Percentiles rank a stretch among this genome's conserved stretches.
These are phyloP conservation scores for Alouatta palliata DNA, from an alignment of 2,113 vertebrate species.

Conservation along the genomic window DNA sequence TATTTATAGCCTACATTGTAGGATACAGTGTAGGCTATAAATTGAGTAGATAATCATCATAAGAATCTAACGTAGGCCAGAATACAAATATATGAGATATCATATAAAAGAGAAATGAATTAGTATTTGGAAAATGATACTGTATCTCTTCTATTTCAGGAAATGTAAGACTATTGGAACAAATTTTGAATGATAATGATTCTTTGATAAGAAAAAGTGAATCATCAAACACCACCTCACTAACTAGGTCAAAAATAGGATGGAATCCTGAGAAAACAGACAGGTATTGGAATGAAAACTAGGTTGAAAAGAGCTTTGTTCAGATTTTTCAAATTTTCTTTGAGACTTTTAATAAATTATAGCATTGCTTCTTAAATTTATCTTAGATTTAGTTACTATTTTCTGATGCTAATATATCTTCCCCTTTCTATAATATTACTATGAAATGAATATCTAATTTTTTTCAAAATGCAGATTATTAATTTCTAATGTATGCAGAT, in stretches of 20 bases:
- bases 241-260: constrained; percentile 77
- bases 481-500: background rate
- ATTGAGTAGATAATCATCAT: background rate
- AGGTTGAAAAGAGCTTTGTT: constrained; percentile 9
- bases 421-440: background rate
- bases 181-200: constrained; percentile 80
- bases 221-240: constrained; percentile 63
- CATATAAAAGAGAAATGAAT: background rate
- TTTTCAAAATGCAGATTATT: background rate
- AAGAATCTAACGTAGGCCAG: background rate
- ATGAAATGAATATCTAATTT: background rate
- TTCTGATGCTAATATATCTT: background rate
- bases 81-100: background rate
- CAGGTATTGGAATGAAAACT: constrained; percentile 80
- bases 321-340: background rate
- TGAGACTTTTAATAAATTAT: constrained; percentile 29
- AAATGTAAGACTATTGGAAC: constrained; percentile 80
- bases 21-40: background rate
- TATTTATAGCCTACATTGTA: background rate
- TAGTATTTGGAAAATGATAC: background rate
- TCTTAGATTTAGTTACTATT: constrained; percentile 6
- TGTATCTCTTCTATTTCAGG: constrained; percentile 74
- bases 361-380: constrained; percentile 22
- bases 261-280: constrained; percentile 75
- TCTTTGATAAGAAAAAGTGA: constrained; percentile 65